Percentiles rank a stretch among this genome's conserved stretches.
Conservation (phyloP, 2,888 invertebrate genomes). For the Eupsilia transversa region DNA sequence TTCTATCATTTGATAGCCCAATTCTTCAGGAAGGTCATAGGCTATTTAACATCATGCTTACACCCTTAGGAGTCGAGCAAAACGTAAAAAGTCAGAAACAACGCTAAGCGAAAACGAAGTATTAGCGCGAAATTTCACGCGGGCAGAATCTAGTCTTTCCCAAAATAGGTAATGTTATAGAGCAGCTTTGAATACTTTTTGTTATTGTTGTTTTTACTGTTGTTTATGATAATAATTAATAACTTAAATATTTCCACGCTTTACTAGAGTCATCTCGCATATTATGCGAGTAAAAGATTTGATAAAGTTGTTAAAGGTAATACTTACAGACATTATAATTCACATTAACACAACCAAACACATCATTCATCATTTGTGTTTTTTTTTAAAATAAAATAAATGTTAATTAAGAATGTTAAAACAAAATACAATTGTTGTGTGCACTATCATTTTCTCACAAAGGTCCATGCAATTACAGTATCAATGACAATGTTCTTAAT, state of each 20-base stretch:
- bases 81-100: no score
- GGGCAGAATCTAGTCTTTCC: no score
- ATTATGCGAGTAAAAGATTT: not conserved
- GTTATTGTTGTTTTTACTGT: not conserved
- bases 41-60: no score
- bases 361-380: no score
- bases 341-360: no score
- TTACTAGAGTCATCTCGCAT: no score
- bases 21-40: no score
- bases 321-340: not conserved
- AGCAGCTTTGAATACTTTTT: not conserved
- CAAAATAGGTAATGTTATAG: not conserved
- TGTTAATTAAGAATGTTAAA: not conserved
- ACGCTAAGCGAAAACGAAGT: no score
- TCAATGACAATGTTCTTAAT: slow-evolving; percentile 1
- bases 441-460: slow-evolving; percentile 1
- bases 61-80: no score
- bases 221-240: not conserved
- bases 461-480: slow-evolving; percentile 25
- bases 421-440: not conserved
- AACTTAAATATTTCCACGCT: not conserved
- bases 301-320: not conserved
- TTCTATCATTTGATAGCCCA: no score
- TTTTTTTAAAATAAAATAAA: no score
- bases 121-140: no score